These are phyloP conservation scores for Zygothrica quintamaculata DNA, from an alignment of 2,888 invertebrate species.

Conservation along the genomic window DNA sequence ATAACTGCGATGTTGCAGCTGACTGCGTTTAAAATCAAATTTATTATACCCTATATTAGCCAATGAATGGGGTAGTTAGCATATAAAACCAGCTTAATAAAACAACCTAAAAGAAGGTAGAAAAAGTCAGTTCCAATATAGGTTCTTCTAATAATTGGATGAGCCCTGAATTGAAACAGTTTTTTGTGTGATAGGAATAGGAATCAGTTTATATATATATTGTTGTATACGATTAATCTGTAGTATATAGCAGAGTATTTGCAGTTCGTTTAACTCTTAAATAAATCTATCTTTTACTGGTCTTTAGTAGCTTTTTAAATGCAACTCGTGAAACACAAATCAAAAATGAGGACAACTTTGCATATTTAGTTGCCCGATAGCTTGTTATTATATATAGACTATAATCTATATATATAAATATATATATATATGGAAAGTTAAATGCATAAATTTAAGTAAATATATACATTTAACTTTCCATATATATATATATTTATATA, in stretches of 20 bases:
- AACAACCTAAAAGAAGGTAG: too few relatives aligned
- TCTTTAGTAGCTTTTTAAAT: slow-evolving; percentile 10
- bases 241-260: too few relatives aligned
- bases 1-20: slow-evolving; percentile 34
- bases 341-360: slow-evolving; percentile 28
- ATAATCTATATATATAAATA: too few relatives aligned
- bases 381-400: neutral
- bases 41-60: slow-evolving; percentile 19
- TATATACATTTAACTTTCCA: slow-evolving; percentile 23
- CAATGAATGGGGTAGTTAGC: neutral
- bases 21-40: slow-evolving; percentile 23
- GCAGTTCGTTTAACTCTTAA: too few relatives aligned
- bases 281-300: neutral
- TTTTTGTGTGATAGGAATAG: too few relatives aligned
- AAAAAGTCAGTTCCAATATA: too few relatives aligned
- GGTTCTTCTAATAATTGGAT: too few relatives aligned
- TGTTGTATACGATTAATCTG: too few relatives aligned
- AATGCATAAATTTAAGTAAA: neutral
- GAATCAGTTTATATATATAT: too few relatives aligned
- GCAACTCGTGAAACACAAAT: slow-evolving; percentile 27
- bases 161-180: too few relatives aligned
- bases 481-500: neutral
- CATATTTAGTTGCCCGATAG: slow-evolving; percentile 1
- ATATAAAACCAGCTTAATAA: too few relatives aligned
- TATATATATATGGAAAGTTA: slow-evolving; percentile 20